Conservation (phyloP, 2,113 vertebrate species). For the Megaceryle maxima region DNA sequence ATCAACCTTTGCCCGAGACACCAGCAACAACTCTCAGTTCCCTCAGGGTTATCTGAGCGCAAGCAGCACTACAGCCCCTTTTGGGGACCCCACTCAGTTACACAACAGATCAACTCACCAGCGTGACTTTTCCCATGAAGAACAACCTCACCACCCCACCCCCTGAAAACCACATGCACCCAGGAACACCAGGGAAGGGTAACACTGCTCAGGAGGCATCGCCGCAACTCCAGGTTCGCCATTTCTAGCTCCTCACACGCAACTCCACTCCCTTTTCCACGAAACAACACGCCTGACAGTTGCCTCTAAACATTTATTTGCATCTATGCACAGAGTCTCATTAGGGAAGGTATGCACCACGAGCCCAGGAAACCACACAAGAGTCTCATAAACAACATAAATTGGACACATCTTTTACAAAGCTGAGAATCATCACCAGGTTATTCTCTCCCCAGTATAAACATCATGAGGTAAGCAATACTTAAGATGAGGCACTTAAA, state of each 20-base stretch:
- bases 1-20: too few species aligned
- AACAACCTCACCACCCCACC: not conserved
- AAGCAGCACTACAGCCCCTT: fast-evolving
- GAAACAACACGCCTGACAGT: not conserved
- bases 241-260: not conserved
- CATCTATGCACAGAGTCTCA: not conserved
- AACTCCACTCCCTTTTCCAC: not conserved
- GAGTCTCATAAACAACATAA: constrained; percentile 5
- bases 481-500: constrained; percentile 49
- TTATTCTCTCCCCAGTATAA: not conserved
- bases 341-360: not conserved
- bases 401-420: constrained; percentile 9
- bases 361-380: not conserved
- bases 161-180: fast-evolving
- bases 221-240: not conserved
- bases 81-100: not conserved
- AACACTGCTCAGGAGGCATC: not conserved
- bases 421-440: not conserved
- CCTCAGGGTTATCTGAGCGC: fast-evolving
- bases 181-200: fast-evolving
- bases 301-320: constrained; percentile 22
- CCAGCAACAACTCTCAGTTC: not conserved
- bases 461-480: constrained; percentile 45
- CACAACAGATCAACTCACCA: fast-evolving
- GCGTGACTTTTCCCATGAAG: fast-evolving